Conservation (phyloP, 2,113 vertebrate species). For the Perca flavescens region DNA sequence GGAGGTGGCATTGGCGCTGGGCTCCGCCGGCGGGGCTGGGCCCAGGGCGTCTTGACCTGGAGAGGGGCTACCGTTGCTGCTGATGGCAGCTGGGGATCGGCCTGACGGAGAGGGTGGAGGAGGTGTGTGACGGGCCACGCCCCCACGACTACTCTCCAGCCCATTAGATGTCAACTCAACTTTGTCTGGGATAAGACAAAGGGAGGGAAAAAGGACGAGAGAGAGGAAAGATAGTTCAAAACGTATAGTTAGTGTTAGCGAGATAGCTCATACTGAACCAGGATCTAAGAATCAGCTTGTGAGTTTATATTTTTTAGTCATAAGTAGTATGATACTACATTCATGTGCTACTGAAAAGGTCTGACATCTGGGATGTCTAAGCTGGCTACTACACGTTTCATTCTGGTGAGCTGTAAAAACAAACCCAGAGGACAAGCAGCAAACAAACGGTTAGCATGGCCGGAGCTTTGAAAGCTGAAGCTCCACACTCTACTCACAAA, state of each 20-base stretch:
- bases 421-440: too few relatives aligned
- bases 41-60: slow-evolving; percentile 60
- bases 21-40: slow-evolving; percentile 58
- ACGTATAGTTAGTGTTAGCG: too few relatives aligned
- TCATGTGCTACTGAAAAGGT: neutral
- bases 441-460: too few relatives aligned
- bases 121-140: slow-evolving; percentile 58
- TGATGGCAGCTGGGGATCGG: slow-evolving; percentile 45
- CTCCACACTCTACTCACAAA: too few relatives aligned
- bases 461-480: too few relatives aligned
- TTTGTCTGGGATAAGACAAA: slow-evolving; percentile 80
- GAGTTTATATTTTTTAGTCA: too few relatives aligned
- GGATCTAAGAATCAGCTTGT: neutral
- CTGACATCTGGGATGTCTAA: too few relatives aligned
- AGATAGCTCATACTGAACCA: neutral
- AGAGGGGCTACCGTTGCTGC: slow-evolving; percentile 42
- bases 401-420: too few relatives aligned
- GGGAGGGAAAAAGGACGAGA: neutral
- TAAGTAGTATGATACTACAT: neutral
- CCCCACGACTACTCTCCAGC: slow-evolving; percentile 74
- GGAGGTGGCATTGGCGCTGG: slow-evolving; percentile 28
- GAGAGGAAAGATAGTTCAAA: too few relatives aligned
- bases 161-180: slow-evolving; percentile 81
- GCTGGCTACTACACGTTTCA: too few relatives aligned
- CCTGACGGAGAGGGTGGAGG: slow-evolving; percentile 65